phyloP scores from a whole-genome alignment of 37 sponge, comb jelly and placozoan genomes.

The Bolinopsis microptera region DNA sequence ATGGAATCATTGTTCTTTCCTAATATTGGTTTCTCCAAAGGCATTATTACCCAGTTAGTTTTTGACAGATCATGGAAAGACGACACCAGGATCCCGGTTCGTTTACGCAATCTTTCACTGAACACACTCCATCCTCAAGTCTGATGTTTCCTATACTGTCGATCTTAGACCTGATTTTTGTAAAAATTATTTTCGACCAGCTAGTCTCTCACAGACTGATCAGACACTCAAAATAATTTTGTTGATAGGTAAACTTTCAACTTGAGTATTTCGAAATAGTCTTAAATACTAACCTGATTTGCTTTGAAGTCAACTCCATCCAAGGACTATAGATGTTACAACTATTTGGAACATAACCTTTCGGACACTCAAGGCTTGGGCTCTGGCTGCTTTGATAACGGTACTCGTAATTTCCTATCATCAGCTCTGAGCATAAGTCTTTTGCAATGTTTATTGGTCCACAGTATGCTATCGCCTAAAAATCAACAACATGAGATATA shows the following conservation, averaged over 20 bases:
- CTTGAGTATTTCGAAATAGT: no score
- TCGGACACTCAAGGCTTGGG: background rate
- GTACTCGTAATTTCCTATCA: background rate
- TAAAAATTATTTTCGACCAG: no score
- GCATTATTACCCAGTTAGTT: background rate
- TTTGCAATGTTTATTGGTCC: background rate
- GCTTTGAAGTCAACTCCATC: background rate
- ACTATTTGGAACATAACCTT: background rate
- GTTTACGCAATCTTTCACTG: background rate
- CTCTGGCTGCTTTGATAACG: background rate
- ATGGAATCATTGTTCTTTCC: no score
- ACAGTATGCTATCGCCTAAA: slow-evolving; percentile 2
- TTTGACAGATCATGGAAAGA: background rate
- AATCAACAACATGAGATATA: no score
- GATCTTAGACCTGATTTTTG: background rate
- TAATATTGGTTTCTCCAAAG: no score
- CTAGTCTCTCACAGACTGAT: no score
- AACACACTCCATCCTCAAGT: background rate
- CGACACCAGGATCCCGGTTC: background rate
- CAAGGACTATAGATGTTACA: slow-evolving; percentile 12
- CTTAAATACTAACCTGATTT: background rate
- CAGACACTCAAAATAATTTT: no score
- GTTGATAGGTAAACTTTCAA: no score
- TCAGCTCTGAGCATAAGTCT: background rate
- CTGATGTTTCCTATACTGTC: background rate